A percentile compares a stretch with the other conserved stretches of the same genome.
Conservation (phyloP, 1,140 invertebrate species). For the Penaeus indicus region DNA sequence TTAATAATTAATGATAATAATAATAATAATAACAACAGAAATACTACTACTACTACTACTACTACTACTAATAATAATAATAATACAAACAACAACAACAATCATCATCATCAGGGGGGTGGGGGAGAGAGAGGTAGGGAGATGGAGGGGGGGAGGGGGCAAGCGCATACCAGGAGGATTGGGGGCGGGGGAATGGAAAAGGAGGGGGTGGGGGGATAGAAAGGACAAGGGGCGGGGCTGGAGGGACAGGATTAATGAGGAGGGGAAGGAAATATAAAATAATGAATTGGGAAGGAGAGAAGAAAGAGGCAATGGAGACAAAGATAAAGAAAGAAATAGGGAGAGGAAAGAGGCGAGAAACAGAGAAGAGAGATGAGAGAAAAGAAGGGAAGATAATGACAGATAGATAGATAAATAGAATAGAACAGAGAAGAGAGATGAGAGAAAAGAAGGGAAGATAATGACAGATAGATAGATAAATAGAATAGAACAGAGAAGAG, state of each 20-base stretch:
- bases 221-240: too few species aligned
- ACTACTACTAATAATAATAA: too few species aligned
- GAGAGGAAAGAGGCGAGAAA: not conserved
- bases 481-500: not conserved
- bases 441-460: not conserved
- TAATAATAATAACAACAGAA: too few species aligned
- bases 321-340: not conserved
- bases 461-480: constrained; percentile 4
- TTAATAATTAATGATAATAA: too few species aligned
- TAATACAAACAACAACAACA: too few species aligned
- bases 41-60: too few species aligned
- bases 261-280: not conserved
- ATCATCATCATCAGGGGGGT: too few species aligned
- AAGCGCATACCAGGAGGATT: not conserved
- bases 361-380: not conserved
- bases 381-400: not conserved
- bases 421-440: too few species aligned
- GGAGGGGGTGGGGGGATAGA: not conserved
- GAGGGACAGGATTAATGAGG: too few species aligned
- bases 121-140: too few species aligned
- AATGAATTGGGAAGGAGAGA: not conserved
- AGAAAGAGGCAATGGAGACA: too few species aligned
- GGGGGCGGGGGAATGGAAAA: not conserved
- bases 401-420: not conserved
- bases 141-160: too few species aligned